Evolutionary conservation across 2,797 vertebrate genomes (phyloP), one percentile per base, ranked within the genome.

Genomic region (Champsocephalus gunnari): DNA sequence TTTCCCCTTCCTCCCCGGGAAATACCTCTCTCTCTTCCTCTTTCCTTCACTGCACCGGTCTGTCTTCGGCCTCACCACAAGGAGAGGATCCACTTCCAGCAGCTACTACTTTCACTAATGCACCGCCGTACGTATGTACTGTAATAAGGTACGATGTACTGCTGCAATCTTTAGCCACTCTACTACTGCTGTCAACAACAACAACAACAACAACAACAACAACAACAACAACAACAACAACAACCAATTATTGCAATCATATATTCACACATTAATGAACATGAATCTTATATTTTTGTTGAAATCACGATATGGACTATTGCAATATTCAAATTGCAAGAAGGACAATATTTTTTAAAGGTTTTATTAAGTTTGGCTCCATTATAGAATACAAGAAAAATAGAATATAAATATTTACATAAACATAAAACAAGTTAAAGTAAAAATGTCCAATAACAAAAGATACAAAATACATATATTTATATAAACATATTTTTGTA

Each of bases 51-150:
- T 62, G 51, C 43, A 4, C 16, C 66, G 71, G 69, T 79, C 73
- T 79, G 59, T 82, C 66, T 75, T 58, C 13, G 41, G 19, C 64
- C 54, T 82, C 68, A 5, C n/a, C 53, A 71, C 72, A 66, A 61
- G 69, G 80, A 75, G 77, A 82, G 77, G 60, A 59, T 81, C 70
- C 65, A 43, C 67, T 66, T 14, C 65, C 72, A 44, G 62, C 79
- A 73, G 82, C 58, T 51, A 43, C 73, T 5, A 10, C 51, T 47
- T 14, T 60, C 50, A 24, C 70, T 57, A 19, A 66, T 45, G 28
- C 38, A 62, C 32, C 44, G 24, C 56, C 55, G 59, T 12, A 16
- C 47, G 34, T 38, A 38, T 38, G 34, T 38, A 28, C 28, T 9
- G 7, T 38, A 28, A 28, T 28, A 28, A 28, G 28, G 4, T 28